Percentiles rank a stretch among this genome's conserved stretches.
These are phyloP conservation scores for Henicopernis longicauda DNA, from an alignment of 2,113 vertebrate species.

Conservation along the genomic window DNA sequence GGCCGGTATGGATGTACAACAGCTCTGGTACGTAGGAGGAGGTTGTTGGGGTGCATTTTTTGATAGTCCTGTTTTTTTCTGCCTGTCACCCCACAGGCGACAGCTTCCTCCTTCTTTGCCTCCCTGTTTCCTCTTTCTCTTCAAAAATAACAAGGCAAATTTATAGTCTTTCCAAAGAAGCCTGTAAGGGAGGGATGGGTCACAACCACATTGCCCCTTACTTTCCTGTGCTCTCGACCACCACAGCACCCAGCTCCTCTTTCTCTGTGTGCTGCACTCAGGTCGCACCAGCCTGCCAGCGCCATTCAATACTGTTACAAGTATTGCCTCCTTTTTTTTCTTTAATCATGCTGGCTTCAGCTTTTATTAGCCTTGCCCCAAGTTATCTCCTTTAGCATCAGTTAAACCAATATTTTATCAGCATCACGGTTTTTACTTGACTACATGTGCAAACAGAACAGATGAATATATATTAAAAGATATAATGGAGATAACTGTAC, in stretches of 20 bases:
- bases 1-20: not conserved
- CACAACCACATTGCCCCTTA: not conserved
- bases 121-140: not conserved
- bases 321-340: not conserved
- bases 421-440: not conserved
- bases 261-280: rapidly evolving
- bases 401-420: not conserved
- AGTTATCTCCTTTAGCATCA: not conserved
- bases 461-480: slow-evolving; percentile 40
- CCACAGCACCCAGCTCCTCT: not conserved
- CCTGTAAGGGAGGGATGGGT: not conserved
- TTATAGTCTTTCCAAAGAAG: not conserved
- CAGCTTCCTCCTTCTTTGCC: not conserved
- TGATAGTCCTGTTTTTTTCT: not conserved
- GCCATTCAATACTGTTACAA: not conserved
- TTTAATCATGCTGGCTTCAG: not conserved
- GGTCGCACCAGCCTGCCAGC: not conserved
- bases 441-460: not conserved
- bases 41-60: not conserved
- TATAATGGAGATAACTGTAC: not conserved
- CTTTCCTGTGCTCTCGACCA: not conserved
- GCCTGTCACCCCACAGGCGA: not conserved
- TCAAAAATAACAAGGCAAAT: not conserved
- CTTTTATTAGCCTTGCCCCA: not conserved
- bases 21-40: not conserved